These are phyloP conservation scores for Podarcis lilfordi DNA, from an alignment of 2,797 vertebrate genomes.

Conservation along the genomic window DNA sequence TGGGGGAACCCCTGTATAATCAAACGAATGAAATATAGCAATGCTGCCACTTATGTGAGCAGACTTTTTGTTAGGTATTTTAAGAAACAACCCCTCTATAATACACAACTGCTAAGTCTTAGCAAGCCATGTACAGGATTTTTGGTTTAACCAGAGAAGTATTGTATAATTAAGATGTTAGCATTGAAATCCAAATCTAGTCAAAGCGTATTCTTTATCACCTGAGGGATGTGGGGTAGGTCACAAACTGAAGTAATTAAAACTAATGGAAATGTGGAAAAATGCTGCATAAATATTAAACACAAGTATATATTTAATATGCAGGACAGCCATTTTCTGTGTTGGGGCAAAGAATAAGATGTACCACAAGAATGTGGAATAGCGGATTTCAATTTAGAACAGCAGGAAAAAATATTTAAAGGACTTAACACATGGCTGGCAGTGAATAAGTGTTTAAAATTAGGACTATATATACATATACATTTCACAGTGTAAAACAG, in stretches of 20 bases:
- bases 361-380: neutral
- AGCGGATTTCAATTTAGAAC: neutral
- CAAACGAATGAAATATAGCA: neutral
- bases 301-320: neutral
- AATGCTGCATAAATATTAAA: neutral
- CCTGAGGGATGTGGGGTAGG: neutral
- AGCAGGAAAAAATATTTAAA: neutral
- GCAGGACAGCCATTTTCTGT: constrained; percentile 31
- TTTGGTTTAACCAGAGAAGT: neutral
- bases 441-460: constrained; percentile 17
- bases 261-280: constrained; percentile 8
- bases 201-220: neutral
- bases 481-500: neutral
- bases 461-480: neutral
- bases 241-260: neutral
- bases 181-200: neutral
- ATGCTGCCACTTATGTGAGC: neutral
- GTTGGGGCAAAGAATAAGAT: neutral
- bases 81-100: neutral
- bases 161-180: neutral
- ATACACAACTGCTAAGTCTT: neutral
- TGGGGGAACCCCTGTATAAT: neutral
- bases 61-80: neutral
- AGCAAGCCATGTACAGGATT: neutral
- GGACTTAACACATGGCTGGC: neutral